Conservation (phyloP, 1,140 invertebrate genomes). For the Laodelphax striatellus region DNA sequence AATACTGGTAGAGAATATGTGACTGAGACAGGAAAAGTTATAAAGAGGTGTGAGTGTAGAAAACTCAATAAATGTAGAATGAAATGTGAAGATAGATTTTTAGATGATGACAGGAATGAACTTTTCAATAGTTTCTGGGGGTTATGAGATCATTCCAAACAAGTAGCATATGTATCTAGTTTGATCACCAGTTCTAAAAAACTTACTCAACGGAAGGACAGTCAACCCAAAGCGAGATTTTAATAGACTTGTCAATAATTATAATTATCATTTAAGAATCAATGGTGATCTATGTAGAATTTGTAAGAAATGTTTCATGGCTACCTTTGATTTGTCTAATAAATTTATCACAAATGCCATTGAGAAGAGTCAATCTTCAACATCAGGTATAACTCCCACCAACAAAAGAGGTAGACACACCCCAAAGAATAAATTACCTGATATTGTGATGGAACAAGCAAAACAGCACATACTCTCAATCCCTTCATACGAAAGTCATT, state of each 20-base stretch:
- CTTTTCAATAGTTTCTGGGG: background rate
- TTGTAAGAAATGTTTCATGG: conserved; percentile 6
- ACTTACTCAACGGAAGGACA: background rate
- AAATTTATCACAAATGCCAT: background rate
- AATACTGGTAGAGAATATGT: conserved; percentile 3
- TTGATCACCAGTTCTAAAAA: background rate
- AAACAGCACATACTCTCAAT: conserved; percentile 3
- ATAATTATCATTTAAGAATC: background rate
- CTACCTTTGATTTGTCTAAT: conserved; percentile 1
- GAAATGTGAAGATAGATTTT: conserved; percentile 2
- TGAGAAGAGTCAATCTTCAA: conserved; percentile 2
- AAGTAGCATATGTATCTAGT: background rate
- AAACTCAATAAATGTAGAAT: conserved; percentile 4
- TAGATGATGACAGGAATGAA: background rate
- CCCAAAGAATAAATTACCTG: conserved; percentile 2
- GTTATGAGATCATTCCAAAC: background rate
- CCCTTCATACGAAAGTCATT: conserved; percentile 6
- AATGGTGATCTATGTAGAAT: background rate
- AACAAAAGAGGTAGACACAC: background rate
- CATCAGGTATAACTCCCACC: background rate
- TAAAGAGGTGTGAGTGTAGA: background rate
- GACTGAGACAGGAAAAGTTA: background rate
- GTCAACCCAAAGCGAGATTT: background rate
- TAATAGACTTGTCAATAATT: background rate
- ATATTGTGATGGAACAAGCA: background rate